These are phyloP conservation scores for Oreochromis mossambicus DNA, from an alignment of 2,797 vertebrate species.

Conservation along the genomic window DNA sequence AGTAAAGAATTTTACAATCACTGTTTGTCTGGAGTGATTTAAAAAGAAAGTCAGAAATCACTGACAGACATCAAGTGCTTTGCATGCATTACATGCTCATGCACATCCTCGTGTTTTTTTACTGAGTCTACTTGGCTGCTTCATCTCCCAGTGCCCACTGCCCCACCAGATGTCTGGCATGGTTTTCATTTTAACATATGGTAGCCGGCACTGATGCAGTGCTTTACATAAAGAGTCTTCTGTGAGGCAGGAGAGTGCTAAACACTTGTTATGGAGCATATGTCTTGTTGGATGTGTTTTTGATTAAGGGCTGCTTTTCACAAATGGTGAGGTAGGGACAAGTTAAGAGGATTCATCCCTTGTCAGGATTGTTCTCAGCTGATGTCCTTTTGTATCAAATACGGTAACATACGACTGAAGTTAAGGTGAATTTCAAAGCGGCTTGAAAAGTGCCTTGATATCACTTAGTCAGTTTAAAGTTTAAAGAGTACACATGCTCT, in stretches of 20 bases:
- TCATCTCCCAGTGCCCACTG: constrained; percentile 15
- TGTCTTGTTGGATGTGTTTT: constrained; percentile 24
- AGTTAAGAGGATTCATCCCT: not conserved
- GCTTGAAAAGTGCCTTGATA: not conserved
- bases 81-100: constrained; percentile 3
- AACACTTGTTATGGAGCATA: constrained; percentile 18
- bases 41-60: not conserved
- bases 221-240: constrained; percentile 34
- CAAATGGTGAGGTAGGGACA: not conserved
- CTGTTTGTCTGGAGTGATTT: not conserved
- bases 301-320: not conserved
- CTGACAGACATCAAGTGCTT: constrained; percentile 6
- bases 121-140: constrained; percentile 16
- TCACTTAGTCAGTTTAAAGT: not conserved
- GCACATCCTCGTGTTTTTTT: constrained; percentile 15
- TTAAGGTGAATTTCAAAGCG: not conserved
- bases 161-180: constrained; percentile 59
- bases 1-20: not conserved
- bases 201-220: constrained; percentile 26
- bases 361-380: not conserved
- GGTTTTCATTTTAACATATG: constrained; percentile 49
- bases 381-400: not conserved
- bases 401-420: not conserved
- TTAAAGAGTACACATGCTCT: not conserved
- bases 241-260: constrained; percentile 7